These are phyloP conservation scores for Parambassis ranga DNA, from an alignment of 2,797 vertebrate species.

Conservation along the genomic window DNA sequence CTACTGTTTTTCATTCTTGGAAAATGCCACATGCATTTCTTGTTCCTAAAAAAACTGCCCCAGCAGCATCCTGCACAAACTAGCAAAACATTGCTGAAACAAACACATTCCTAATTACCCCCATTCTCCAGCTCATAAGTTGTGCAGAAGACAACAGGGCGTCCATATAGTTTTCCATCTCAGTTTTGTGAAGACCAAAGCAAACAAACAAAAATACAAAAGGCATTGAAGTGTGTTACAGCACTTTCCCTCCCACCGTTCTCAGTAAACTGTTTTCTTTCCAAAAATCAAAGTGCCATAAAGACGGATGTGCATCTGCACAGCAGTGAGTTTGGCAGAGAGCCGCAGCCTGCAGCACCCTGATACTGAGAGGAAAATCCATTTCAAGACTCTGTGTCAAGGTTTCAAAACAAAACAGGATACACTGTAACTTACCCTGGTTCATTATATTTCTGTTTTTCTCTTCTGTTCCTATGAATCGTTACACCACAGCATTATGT, in stretches of 20 bases:
- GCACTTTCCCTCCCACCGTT: neutral
- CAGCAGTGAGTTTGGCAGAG: conserved; percentile 1
- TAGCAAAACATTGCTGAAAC: neutral
- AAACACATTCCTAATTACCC: neutral
- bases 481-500: no score
- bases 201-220: neutral
- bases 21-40: no score
- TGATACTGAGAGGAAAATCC: neutral
- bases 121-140: neutral
- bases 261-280: neutral
- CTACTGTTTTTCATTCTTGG: no score
- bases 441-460: neutral
- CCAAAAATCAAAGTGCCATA: conserved; percentile 7
- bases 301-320: conserved; percentile 17
- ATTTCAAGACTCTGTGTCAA: neutral
- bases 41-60: no score
- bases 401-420: neutral
- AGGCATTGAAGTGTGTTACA: neutral
- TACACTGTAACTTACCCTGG: no score
- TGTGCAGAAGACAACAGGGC: no score
- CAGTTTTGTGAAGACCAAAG: no score
- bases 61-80: no score
- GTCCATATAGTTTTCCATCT: no score
- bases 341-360: neutral
- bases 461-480: no score